Conservation (phyloP, 2,888 invertebrate genomes). For the Proisotoma minuta region DNA sequence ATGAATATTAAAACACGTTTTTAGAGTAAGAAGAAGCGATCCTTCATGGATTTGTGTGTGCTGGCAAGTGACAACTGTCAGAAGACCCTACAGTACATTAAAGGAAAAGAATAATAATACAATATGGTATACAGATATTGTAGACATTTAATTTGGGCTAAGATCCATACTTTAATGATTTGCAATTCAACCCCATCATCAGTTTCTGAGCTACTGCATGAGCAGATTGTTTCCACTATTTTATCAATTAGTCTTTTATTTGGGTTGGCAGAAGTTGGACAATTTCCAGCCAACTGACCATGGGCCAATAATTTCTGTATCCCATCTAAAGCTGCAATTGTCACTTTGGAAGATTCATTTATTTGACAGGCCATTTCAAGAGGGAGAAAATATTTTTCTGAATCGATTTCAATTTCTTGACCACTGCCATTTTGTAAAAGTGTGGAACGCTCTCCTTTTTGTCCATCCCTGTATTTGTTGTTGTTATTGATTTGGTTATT, state of each 20-base stretch:
- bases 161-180: constrained; percentile 69
- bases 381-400: constrained; percentile 95
- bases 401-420: constrained; percentile 59
- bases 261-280: constrained; percentile 86
- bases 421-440: constrained; percentile 12
- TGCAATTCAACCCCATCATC: constrained; percentile 98
- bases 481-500: constrained; percentile 12
- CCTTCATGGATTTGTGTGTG: constrained; percentile 98
- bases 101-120: neutral
- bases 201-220: constrained; percentile 92
- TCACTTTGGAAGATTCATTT: constrained; percentile 92
- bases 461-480: constrained; percentile 17
- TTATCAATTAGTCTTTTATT: constrained; percentile 89
- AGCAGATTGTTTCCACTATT: constrained; percentile 95
- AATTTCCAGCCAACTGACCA: constrained; percentile 93
- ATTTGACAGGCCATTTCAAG: constrained; percentile 97
- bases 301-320: constrained; percentile 94
- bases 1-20: constrained; percentile 98
- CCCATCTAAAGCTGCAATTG: constrained; percentile 93
- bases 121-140: neutral
- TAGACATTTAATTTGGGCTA: no score
- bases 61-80: constrained; percentile 97
- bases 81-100: constrained; percentile 68
- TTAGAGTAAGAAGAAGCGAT: constrained; percentile 78
- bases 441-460: constrained; percentile 5